These are phyloP conservation scores for Macrosoma leucophasiata DNA, from an alignment of 2,888 invertebrate species.

Conservation along the genomic window DNA sequence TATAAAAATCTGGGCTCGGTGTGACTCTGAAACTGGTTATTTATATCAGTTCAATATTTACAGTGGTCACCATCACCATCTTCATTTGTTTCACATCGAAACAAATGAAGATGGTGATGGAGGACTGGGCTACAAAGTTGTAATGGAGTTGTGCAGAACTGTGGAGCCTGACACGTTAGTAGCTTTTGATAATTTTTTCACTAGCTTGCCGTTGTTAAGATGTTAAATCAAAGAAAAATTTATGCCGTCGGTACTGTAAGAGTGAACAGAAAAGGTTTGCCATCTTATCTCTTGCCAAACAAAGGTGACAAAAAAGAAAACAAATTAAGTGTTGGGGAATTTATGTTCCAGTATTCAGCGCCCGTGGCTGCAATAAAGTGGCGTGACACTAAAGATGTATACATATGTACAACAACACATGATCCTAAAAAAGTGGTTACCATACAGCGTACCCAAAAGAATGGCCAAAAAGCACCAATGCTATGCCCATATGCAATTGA, in stretches of 20 bases:
- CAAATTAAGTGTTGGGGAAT: no score
- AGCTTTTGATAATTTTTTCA: conserved; percentile 19
- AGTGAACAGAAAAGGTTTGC: conserved; percentile 9
- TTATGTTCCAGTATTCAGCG: conserved; percentile 14
- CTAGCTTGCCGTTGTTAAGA: conserved; percentile 14
- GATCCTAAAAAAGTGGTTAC: conserved; percentile 15
- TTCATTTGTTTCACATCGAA: no score
- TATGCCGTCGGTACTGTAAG: conserved; percentile 13
- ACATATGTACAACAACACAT: conserved; percentile 15
- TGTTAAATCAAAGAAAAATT: conserved; percentile 12
- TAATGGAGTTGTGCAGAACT: conserved; percentile 23
- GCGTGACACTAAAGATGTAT: conserved; percentile 21
- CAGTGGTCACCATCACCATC: no score
- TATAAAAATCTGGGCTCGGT: conserved; percentile 30
- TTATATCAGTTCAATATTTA: conserved; percentile 19
- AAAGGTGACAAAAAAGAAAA: no score
- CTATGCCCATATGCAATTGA: no score
- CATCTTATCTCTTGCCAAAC: no score
- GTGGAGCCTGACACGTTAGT: conserved; percentile 14
- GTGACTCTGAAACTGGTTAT: conserved; percentile 25
- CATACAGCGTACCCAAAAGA: conserved; percentile 22
- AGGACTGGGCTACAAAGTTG: conserved; percentile 25
- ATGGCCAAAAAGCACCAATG: conserved; percentile 22
- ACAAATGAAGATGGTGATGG: no score
- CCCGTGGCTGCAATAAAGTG: conserved; percentile 18